Base-by-base conservation (phyloP, 2,888 invertebrate species). In the Pseudoips prasinana region DNA sequence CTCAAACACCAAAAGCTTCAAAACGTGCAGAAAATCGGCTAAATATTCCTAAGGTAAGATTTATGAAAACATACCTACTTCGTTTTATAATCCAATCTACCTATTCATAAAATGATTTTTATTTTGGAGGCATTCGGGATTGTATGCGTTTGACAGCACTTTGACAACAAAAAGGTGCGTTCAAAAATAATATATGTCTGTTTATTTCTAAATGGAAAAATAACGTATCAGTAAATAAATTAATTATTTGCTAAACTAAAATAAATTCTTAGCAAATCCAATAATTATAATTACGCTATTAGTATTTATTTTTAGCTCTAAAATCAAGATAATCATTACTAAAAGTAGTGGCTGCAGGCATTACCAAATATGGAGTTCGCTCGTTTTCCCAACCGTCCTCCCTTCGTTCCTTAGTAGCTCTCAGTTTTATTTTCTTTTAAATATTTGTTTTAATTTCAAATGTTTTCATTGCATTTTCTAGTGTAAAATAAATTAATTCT, bases 301-400 rank as follows among this genome's bases (percentile, higher is more conserved):
- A 24, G 25, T 32, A 8, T 34, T 39, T 36, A 33, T 41, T 55
- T 51, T 35, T 38, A 31, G 42, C 32, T 34, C 53, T 46, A 32
- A 45, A 58, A 63, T 39, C 47, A 33, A 66, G 64, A 71, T 73
- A 70, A 65, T 61, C 69, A 60, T 70, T 65, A 70, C 67, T 73
- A 67, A 70, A 73, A 74, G 74, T 73, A 73, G 82, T 73, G 70
- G 72, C 85, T 81, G 79, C 80, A 88, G 83, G 89, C 91, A 91
- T 91, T 90, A 90, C 91, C 91, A 91, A 92, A 91, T 92, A 92
- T 91, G 91, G 91, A 90, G 90, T 90, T 91, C 86, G 90, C 89
- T 90, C 90, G 90, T 90, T 90, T 90, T 90, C 89, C 89, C 87
- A 85, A 86, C 87, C 87, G 86, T 84, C 85, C 86, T 86, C 86